Percentiles rank a stretch among this genome's conserved stretches.
Conservation (phyloP, 2,888 invertebrate genomes). For the Dolichomitus sp. region DNA sequence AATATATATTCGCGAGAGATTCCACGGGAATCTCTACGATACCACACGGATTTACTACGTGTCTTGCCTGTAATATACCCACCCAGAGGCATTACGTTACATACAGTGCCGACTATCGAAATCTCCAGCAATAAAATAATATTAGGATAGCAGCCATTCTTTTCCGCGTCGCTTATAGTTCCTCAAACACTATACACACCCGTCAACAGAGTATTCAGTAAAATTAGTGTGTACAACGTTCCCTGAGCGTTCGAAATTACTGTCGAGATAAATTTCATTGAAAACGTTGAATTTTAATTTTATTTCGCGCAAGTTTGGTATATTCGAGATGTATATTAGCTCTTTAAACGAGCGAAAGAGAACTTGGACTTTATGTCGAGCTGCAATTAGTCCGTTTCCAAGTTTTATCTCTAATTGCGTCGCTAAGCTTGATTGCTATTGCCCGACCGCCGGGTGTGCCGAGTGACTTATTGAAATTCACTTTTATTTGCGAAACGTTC, state of each 20-base stretch:
- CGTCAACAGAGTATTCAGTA: conserved; percentile 1
- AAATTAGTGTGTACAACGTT: neutral
- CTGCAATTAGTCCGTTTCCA: conserved; percentile 62
- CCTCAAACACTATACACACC: neutral
- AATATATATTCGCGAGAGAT: conserved; percentile 45
- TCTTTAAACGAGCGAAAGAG: conserved; percentile 35
- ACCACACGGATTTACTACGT: conserved; percentile 47
- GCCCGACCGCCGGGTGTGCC: neutral
- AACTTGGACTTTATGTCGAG: conserved; percentile 49
- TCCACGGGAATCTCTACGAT: conserved; percentile 38
- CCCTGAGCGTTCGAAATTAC: neutral
- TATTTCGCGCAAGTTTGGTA: neutral
- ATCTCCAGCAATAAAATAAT: conserved; percentile 37
- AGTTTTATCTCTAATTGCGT: conserved; percentile 61
- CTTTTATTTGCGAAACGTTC: conserved; percentile 37
- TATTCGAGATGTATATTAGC: conserved; percentile 57
- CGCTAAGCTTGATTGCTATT: conserved; percentile 46
- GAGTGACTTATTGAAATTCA: conserved; percentile 35
- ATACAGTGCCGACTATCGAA: conserved; percentile 19
- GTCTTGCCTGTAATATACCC: conserved; percentile 28
- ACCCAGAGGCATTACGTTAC: conserved; percentile 22
- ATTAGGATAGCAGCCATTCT: neutral
- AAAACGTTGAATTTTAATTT: neutral
- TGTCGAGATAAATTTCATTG: neutral
- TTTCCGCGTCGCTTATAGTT: neutral